Conservation (phyloP, 1,140 invertebrate species). For the Gonatopus flavifemur region DNA sequence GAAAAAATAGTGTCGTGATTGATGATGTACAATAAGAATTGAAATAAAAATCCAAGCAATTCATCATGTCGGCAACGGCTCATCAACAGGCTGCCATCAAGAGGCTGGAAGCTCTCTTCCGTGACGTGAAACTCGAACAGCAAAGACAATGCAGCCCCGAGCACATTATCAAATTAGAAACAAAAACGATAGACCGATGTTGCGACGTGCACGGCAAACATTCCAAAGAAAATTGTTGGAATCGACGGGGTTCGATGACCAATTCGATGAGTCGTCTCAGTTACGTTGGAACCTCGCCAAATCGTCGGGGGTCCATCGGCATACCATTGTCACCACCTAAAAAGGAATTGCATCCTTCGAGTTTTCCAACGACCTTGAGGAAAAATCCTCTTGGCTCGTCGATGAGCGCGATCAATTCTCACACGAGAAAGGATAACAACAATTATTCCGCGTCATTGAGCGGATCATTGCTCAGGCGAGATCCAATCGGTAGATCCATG, state of each 20-base stretch:
- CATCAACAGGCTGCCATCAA: conserved; percentile 68
- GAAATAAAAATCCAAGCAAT: no score
- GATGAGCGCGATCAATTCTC: conserved; percentile 48
- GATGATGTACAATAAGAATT: no score
- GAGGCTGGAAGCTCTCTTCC: conserved; percentile 71
- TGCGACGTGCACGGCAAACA: conserved; percentile 73
- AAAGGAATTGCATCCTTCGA: conserved; percentile 67
- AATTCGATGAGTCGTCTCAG: conserved; percentile 33
- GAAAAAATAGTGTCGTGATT: no score
- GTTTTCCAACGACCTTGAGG: conserved; percentile 67
- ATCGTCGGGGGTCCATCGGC: conserved; percentile 62
- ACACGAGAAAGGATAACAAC: conserved; percentile 39
- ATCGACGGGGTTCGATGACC: conserved; percentile 59
- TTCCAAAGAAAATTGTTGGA: conserved; percentile 57
- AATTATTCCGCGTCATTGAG: conserved; percentile 31
- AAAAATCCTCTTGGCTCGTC: conserved; percentile 62
- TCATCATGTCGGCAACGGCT: conserved; percentile 56
- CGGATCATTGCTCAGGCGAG: conserved; percentile 30
- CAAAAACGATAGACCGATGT: conserved; percentile 59
- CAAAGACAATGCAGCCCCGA: conserved; percentile 47
- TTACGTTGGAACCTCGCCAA: conserved; percentile 32
- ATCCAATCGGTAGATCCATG: conserved; percentile 45
- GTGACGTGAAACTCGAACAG: conserved; percentile 64
- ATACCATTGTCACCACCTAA: conserved; percentile 59
- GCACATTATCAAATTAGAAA: conserved; percentile 60